Evolutionary conservation across 2,888 invertebrate genomes (phyloP), one percentile per base, ranked within the genome.

Genomic region (Andrena hattorfiana): DNA sequence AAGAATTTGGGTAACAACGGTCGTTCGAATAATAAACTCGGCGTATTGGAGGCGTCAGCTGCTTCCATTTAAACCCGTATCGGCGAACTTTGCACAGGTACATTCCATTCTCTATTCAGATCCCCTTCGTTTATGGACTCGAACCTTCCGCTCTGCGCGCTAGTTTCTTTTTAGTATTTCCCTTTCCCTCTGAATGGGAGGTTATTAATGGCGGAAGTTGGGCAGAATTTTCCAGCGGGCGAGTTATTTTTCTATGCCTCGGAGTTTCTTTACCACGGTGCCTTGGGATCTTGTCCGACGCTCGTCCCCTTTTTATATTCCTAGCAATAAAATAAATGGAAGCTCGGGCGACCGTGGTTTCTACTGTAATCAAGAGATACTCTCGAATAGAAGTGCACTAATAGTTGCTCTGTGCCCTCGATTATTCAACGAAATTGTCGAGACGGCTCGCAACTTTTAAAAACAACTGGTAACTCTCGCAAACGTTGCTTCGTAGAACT

Each of bases 191-290:
- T 51, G 64, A 70, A 79, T 51, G 64, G 35, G 28, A 26, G 35
- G 56, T 79, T 79, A 79, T 79, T 79, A 79, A 79, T 80, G 79
- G 59, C 69, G 81, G 81, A 80, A 80, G 70, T 79, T 80, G 23
- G 49, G 42, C 26, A 42, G 16, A 42, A 32, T 63, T 78, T 68
- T 63, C 54, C 54, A 32, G n/a, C 48, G 13, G 4, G 32, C 20
- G 66, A 64, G 62, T 81, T 81, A 66, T 66, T 67, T 67, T 54
- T 72, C 60, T 60, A 42, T 68, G 64, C 82, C 49, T 48, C n/a
- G 23, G 26, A 42, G n/a, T 10, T 56, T 49, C 42, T 32, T 63
- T 42, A 16, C 23, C 26, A 16, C 32, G 3, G 16, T 13, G 16
- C 20, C 51, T 26, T 48, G 23, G 5, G 28, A 48, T n/a, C 28